Base-by-base conservation (phyloP, 2,888 invertebrate genomes). In the Molorchus minor region DNA sequence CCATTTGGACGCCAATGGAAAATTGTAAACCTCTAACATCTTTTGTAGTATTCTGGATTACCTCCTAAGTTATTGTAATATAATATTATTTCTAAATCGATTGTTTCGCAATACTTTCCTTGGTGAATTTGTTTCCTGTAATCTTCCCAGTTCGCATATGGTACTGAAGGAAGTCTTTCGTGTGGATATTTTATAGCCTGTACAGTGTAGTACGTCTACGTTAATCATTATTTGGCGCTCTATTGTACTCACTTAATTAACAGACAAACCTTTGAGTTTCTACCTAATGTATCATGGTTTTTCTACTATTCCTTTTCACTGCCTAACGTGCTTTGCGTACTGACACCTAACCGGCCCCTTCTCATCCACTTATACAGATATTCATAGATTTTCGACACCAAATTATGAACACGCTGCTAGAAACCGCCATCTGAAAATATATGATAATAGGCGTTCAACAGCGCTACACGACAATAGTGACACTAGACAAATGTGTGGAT, bases 401-500 rank as follows among this genome's bases (percentile, higher is more conserved):
- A 17, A 33, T 16, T 16, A 16, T 35, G 17, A 25, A 16, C 46
- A 33, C 10, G 33, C 12, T n/a, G 33, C 12, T 19, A 5, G 16
- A 20, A 46, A 46, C 30, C 3, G 17, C 30, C 33, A 46, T 33
- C 33, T 17, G 35, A 17, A 46, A 35, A 46, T 20, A 8, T 12
- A 19, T 33, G 46, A 30, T 33, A 13, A n/a, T 33, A 29, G 10
- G 16, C 20, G 17, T 33, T 46, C 17, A 46, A 30, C 12, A 19
- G 25, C 13, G 25, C 15, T 43, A 3, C 25, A 21, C 12, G 25
- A 49, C 21, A 21, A 15, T 12, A 19, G 5, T 38, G 49, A 38
- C 49, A 19, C 21, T 25, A 38, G 49, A 49, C 29, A 49, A 49
- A 49, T 49, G 49, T 49, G 49, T 49, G 49, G 25, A 25, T 36